A percentile compares a stretch with the other conserved stretches of the same genome.
phyloP scores from a whole-genome alignment of 2,113 vertebrate species.

The Notechis scutatus region DNA sequence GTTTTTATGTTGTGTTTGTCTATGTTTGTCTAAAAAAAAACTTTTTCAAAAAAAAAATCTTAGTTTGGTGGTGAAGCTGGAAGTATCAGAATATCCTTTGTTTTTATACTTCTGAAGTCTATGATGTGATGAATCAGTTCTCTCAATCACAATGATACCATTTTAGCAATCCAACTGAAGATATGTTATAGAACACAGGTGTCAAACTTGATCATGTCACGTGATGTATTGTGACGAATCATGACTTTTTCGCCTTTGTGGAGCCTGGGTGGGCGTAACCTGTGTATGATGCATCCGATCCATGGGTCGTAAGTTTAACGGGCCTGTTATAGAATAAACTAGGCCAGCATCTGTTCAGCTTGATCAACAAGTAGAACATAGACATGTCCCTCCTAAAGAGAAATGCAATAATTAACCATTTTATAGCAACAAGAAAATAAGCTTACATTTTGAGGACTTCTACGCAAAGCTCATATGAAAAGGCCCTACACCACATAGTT shows the following conservation, averaged over 20 bases:
- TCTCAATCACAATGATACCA: not conserved
- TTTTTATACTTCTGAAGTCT: not conserved
- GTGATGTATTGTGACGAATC: too few species aligned
- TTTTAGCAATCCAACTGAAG: not conserved
- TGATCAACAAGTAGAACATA: not conserved
- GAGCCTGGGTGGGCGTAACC: too few species aligned
- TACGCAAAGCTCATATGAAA: not conserved
- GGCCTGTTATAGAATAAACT: not conserved
- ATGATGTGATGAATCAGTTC: not conserved
- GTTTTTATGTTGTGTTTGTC: too few species aligned
- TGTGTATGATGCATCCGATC: too few species aligned
- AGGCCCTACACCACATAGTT: not conserved
- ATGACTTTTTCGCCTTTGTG: too few species aligned
- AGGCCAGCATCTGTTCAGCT: not conserved
- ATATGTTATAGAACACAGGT: not conserved
- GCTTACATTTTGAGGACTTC: not conserved
- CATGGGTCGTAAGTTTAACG: too few species aligned
- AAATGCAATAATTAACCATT: conserved; percentile 24
- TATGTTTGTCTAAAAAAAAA: too few species aligned
- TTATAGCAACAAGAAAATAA: not conserved
- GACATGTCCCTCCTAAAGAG: not conserved
- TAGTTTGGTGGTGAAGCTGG: not conserved
- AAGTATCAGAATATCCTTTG: not conserved
- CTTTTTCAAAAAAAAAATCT: not conserved
- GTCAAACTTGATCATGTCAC: too few species aligned